A percentile compares a stretch with the other conserved stretches of the same genome.
Evolutionary conservation across 2,113 vertebrate species (phyloP).

Genomic region (Chascanopsetta lugubris): DNA sequence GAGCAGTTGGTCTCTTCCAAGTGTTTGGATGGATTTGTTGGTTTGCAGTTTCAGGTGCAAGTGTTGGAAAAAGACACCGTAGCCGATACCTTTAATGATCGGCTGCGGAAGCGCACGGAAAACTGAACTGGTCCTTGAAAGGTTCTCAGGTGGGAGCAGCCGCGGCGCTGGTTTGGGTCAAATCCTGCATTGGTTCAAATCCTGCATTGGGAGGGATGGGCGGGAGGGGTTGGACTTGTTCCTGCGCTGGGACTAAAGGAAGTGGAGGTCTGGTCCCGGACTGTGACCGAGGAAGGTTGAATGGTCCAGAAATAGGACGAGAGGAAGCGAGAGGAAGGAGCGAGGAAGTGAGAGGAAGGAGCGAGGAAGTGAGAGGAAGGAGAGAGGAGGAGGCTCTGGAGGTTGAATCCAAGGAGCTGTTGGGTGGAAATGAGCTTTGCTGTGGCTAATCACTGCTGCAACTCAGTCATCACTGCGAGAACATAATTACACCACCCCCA

Average conservation of each 20-base stretch:
- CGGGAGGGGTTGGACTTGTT: not conserved
- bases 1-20: not conserved
- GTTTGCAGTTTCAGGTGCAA: not conserved
- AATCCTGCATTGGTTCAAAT: not conserved
- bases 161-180: no score
- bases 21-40: not conserved
- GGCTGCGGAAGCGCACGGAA: not conserved
- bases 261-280: not conserved
- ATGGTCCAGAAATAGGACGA: not conserved
- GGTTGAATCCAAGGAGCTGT: conserved; percentile 11
- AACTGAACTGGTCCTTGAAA: not conserved
- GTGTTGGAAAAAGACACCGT: not conserved
- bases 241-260: not conserved
- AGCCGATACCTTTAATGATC: not conserved
- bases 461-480: conserved; percentile 51
- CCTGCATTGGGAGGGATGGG: not conserved
- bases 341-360: not conserved
- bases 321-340: not conserved
- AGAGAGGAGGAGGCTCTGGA: conserved; percentile 6
- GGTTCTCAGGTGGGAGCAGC: not conserved
- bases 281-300: not conserved
- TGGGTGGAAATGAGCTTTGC: conserved; percentile 20
- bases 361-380: no score
- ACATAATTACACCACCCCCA: conserved; percentile 47
- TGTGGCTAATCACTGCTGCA: conserved; percentile 46